Percentiles rank a stretch among this genome's conserved stretches.
Conservation (phyloP, 2,113 vertebrate genomes). For the Bucco capensis region DNA sequence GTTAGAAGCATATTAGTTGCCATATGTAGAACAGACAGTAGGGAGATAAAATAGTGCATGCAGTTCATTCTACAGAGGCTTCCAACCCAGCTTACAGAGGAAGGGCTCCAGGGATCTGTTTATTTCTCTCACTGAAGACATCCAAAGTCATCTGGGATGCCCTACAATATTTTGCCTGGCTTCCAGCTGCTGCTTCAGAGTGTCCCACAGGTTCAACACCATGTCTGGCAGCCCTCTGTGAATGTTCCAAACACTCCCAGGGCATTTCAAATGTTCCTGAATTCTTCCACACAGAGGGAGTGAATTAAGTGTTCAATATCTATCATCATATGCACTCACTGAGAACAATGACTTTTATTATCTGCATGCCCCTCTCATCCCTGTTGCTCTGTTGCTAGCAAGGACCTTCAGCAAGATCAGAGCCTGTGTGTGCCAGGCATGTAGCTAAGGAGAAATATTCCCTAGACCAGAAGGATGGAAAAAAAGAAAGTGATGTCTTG, state of each 20-base stretch:
- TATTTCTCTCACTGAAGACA: neutral
- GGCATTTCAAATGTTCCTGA: neutral
- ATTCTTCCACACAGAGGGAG: neutral
- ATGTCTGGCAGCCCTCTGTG: neutral
- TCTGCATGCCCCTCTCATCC: neutral
- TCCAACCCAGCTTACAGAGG: neutral
- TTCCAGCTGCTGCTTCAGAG: neutral
- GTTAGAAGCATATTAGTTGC: neutral
- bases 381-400: neutral
- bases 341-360: neutral
- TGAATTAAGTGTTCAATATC: neutral
- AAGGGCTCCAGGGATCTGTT: neutral
- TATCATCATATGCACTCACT: neutral
- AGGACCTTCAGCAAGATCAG: neutral
- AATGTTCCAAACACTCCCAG: neutral
- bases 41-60: neutral
- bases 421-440: neutral
- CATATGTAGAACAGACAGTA: neutral
- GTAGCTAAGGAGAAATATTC: neutral
- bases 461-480: neutral
- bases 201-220: neutral
- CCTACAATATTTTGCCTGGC: neutral
- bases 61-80: neutral
- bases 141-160: neutral
- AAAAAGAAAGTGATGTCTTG: neutral